phyloP scores from a whole-genome alignment of 2,797 vertebrate species.

The Sebastes trivittatus region DNA sequence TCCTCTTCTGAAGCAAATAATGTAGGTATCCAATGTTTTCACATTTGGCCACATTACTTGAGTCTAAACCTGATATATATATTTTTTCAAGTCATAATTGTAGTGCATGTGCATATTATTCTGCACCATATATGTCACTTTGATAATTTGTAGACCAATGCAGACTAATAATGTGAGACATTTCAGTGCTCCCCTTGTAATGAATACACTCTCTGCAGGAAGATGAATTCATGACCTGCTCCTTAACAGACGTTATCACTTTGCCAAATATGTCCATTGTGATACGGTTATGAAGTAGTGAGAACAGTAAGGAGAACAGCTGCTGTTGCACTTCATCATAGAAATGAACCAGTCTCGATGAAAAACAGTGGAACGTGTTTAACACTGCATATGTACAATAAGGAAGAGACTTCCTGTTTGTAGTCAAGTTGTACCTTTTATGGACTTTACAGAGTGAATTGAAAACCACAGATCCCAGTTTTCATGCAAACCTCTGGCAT shows the following conservation, averaged over 20 bases:
- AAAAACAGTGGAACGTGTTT: not conserved
- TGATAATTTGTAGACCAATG: not conserved
- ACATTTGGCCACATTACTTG: not conserved
- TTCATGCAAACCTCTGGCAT: not conserved
- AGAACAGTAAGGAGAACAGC: not conserved
- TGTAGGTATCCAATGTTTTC: not conserved
- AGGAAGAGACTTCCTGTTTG: not conserved
- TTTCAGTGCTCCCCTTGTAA: slow-evolving; percentile 26
- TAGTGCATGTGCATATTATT: not conserved
- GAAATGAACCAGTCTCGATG: not conserved
- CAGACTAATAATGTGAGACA: not conserved
- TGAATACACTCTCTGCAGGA: not conserved
- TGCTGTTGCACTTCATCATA: not conserved
- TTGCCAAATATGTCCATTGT: not conserved
- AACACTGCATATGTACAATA: not conserved
- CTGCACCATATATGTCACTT: not conserved
- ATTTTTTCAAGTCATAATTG: not conserved
- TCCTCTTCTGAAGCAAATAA: not conserved
- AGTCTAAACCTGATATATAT: not conserved
- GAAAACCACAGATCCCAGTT: not conserved
- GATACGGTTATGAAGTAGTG: not conserved
- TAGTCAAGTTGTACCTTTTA: not conserved
- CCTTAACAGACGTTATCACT: not conserved
- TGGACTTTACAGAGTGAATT: not conserved
- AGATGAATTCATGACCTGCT: slow-evolving; percentile 6